Evolutionary conservation across 2,113 vertebrate species (phyloP).

Genomic region (Lepidothrix coronata): DNA sequence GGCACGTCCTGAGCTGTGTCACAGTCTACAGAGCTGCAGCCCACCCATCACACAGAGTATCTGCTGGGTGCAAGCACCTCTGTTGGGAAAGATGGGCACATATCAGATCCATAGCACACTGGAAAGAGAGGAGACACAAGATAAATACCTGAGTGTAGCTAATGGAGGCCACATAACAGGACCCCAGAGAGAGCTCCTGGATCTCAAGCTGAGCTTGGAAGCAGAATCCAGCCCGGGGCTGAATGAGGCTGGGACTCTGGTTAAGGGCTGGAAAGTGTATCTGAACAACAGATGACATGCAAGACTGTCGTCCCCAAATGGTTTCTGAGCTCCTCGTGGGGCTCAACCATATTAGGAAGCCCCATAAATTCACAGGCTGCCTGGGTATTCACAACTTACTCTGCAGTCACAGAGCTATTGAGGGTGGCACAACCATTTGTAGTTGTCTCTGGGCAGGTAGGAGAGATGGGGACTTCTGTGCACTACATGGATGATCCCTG

Average conservation of each 20-base stretch:
- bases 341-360: not conserved
- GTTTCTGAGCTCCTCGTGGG: not conserved
- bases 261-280: not conserved
- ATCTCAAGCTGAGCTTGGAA: not conserved
- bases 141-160: not conserved
- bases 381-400: not conserved
- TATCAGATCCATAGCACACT: accelerated
- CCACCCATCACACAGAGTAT: not conserved
- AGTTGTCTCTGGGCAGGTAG: not conserved
- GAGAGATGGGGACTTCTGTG: not conserved
- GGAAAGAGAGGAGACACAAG: not conserved
- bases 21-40: not conserved
- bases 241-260: not conserved
- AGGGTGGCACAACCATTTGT: not conserved
- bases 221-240: accelerated
- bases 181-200: not conserved
- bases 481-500: not conserved
- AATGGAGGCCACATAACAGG: not conserved
- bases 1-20: accelerated
- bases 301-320: not conserved
- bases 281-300: not conserved
- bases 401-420: not conserved
- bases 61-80: not conserved
- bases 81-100: not conserved
- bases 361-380: not conserved